Percentiles rank a stretch among this genome's conserved stretches.
These are phyloP conservation scores for Porites divaricata DNA, from an alignment of 92 coral and sea anemone genomes.

Conservation along the genomic window DNA sequence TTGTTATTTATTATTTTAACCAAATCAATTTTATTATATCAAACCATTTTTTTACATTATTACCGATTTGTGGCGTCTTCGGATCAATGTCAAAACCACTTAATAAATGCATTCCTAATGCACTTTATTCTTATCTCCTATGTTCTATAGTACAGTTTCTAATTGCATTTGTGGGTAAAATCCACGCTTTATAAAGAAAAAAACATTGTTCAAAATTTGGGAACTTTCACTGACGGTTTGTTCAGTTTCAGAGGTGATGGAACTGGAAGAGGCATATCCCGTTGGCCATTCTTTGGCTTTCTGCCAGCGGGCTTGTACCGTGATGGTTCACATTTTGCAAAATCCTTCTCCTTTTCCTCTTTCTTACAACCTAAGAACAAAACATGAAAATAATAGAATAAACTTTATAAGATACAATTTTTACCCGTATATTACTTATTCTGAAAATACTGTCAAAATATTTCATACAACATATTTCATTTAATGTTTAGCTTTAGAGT, in stretches of 20 bases:
- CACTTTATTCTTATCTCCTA: too few species aligned
- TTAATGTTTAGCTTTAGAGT: too few species aligned
- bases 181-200: not conserved
- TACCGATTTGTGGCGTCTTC: not conserved
- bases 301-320: not conserved
- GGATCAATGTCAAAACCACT: not conserved
- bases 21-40: constrained; percentile 1
- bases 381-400: not conserved
- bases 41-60: not conserved
- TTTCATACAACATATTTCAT: too few species aligned
- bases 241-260: not conserved
- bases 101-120: not conserved
- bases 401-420: too few species aligned
- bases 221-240: not conserved
- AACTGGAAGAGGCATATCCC: not conserved
- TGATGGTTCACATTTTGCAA: not conserved
- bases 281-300: not conserved
- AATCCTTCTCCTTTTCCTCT: not conserved
- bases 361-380: constrained; percentile 25
- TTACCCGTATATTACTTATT: too few species aligned
- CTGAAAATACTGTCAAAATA: too few species aligned
- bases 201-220: not conserved
- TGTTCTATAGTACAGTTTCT: too few species aligned
- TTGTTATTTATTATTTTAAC: not conserved
- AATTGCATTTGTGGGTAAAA: not conserved